Evolutionary conservation across 2,797 vertebrate species (phyloP).

Genomic region (Muscicapa comitata): DNA sequence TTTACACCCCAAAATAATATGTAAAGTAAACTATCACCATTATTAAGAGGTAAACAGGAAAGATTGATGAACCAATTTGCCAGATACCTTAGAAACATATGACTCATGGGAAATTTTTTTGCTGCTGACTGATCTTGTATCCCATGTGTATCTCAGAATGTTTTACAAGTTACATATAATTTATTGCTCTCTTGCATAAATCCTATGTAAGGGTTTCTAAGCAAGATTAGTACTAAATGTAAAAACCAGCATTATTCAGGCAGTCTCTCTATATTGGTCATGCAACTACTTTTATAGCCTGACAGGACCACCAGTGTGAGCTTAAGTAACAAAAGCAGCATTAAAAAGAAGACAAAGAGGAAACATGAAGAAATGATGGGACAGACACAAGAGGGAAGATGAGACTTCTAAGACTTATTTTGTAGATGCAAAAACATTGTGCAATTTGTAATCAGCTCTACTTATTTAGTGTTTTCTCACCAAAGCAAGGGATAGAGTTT

Average conservation of each 20-base stretch:
- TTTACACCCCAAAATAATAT: background rate
- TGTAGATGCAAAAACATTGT: background rate
- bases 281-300: background rate
- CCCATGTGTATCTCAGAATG: background rate
- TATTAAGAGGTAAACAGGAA: constrained; percentile 26
- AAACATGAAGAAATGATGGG: rapidly evolving
- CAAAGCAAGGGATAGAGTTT: background rate
- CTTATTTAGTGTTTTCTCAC: background rate
- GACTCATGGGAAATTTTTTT: background rate
- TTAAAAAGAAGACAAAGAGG: background rate
- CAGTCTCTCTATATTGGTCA: background rate
- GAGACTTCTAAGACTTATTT: background rate
- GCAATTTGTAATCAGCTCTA: background rate
- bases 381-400: background rate
- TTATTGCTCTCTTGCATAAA: constrained; percentile 14
- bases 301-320: constrained; percentile 30
- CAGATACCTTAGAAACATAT: background rate
- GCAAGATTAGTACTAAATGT: background rate
- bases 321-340: background rate
- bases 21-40: background rate
- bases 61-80: constrained; percentile 24
- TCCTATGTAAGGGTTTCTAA: background rate
- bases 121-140: background rate
- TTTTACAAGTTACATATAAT: constrained; percentile 43
- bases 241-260: constrained; percentile 4